Evolutionary conservation across 53 echinoderm and acorn worm species (phyloP).

Genomic region (Astropecten irregularis): DNA sequence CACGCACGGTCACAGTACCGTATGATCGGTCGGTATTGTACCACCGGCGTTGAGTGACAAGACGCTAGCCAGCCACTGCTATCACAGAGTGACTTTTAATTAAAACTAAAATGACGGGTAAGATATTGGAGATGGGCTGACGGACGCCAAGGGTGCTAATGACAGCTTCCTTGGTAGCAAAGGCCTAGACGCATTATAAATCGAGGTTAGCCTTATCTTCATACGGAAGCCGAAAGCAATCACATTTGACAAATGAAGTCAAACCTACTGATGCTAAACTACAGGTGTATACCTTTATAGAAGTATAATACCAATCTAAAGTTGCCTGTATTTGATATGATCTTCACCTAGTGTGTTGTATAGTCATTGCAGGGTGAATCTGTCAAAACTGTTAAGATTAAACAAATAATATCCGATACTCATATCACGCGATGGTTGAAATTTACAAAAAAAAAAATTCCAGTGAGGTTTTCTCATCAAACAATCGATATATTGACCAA

Average conservation of each 20-base stretch:
- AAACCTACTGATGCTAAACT: background rate
- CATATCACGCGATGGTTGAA: background rate
- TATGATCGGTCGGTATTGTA: background rate
- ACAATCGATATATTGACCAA: slow-evolving; percentile 18
- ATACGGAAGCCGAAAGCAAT: no score
- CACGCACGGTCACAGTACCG: background rate
- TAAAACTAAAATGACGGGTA: slow-evolving; percentile 46
- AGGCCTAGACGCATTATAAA: no score
- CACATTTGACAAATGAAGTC: background rate
- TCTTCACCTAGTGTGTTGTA: background rate
- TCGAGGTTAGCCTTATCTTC: no score
- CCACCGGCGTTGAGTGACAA: slow-evolving; percentile 20
- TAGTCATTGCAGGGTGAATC: background rate
- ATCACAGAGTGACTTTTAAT: slow-evolving; percentile 30
- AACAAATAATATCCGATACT: background rate
- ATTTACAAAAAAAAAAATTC: slow-evolving; percentile 2
- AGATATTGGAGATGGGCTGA: slow-evolving; percentile 10
- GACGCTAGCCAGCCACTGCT: background rate
- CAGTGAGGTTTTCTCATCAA: background rate
- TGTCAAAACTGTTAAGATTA: background rate
- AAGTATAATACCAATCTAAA: background rate
- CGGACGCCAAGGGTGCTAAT: background rate
- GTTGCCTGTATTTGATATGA: background rate
- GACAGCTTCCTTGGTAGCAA: slow-evolving; percentile 4
- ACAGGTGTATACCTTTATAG: background rate